Percentiles rank a stretch among this genome's conserved stretches.
Conservation (phyloP, 2,797 vertebrate genomes). For the Mormyrus hasselquistii region DNA sequence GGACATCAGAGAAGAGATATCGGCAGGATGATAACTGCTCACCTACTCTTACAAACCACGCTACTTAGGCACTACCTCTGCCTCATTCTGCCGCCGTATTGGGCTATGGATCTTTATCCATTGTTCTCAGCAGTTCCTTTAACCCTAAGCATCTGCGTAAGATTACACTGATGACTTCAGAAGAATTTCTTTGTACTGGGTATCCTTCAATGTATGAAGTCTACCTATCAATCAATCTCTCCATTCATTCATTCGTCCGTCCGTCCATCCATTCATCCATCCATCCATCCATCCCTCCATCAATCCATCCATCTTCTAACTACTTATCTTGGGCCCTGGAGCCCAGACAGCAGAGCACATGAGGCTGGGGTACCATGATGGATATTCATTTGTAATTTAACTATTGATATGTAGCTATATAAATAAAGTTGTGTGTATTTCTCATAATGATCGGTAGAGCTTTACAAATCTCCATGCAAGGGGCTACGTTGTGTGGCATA, state of each 20-base stretch:
- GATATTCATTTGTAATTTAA: not conserved
- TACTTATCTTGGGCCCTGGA: not conserved
- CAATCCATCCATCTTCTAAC: not conserved
- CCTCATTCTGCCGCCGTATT: not conserved
- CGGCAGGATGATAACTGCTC: not conserved
- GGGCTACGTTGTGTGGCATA: not conserved
- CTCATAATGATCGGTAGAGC: not conserved
- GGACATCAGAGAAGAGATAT: not conserved
- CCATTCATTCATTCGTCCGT: not conserved
- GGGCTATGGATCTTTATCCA: not conserved
- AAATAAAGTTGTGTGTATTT: not conserved
- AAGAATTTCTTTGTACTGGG: not conserved
- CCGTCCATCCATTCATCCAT: not conserved
- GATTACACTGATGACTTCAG: not conserved
- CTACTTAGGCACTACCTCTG: not conserved
- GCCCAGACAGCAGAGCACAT: not conserved
- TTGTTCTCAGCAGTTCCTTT: not conserved
- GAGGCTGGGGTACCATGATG: not conserved
- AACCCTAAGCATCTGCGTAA: not conserved
- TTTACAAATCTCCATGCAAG: not conserved
- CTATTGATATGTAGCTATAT: not conserved
- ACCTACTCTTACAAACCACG: not conserved
- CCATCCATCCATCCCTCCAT: not conserved
- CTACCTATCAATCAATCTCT: not conserved
- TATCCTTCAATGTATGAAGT: not conserved